Conservation (phyloP, 2,888 invertebrate genomes). For the Bellardia pandia region DNA sequence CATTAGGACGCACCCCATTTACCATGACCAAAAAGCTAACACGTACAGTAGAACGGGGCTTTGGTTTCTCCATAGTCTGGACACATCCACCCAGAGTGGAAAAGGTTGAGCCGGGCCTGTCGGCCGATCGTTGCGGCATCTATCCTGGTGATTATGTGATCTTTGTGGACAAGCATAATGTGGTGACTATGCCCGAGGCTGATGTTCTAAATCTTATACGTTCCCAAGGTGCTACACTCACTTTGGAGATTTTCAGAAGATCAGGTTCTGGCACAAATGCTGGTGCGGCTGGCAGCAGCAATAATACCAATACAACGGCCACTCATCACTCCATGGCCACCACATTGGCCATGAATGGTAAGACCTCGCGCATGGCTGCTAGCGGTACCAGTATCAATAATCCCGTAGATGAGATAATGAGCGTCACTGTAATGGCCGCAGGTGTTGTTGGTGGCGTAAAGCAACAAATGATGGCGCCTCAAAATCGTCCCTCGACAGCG, state of each 20-base stretch:
- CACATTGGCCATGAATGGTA: slow-evolving; percentile 77
- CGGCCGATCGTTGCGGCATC: slow-evolving; percentile 93
- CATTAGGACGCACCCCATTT: slow-evolving; percentile 91
- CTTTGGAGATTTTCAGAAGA: slow-evolving; percentile 88
- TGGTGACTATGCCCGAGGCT: slow-evolving; percentile 92
- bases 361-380: slow-evolving; percentile 74
- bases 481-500: slow-evolving; percentile 87
- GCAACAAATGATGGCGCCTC: slow-evolving; percentile 40
- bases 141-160: slow-evolving; percentile 94
- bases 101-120: slow-evolving; percentile 91
- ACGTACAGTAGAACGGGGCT: slow-evolving; percentile 87
- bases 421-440: slow-evolving; percentile 73
- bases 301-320: slow-evolving; percentile 53
- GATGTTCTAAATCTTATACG: slow-evolving; percentile 88
- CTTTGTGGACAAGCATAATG: slow-evolving; percentile 94
- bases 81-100: slow-evolving; percentile 94
- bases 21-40: slow-evolving; percentile 89
- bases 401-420: slow-evolving; percentile 74
- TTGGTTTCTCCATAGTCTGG: slow-evolving; percentile 95
- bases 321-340: slow-evolving; percentile 71
- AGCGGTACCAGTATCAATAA: slow-evolving; percentile 75
- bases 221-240: slow-evolving; percentile 89
- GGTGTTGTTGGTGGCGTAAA: slow-evolving; percentile 63
- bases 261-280: slow-evolving; percentile 79
- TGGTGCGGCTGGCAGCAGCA: slow-evolving; percentile 69